Percentiles rank a stretch among this genome's conserved stretches.
Conservation (phyloP, 2,888 invertebrate species). For the Exocentrus adspersus region DNA sequence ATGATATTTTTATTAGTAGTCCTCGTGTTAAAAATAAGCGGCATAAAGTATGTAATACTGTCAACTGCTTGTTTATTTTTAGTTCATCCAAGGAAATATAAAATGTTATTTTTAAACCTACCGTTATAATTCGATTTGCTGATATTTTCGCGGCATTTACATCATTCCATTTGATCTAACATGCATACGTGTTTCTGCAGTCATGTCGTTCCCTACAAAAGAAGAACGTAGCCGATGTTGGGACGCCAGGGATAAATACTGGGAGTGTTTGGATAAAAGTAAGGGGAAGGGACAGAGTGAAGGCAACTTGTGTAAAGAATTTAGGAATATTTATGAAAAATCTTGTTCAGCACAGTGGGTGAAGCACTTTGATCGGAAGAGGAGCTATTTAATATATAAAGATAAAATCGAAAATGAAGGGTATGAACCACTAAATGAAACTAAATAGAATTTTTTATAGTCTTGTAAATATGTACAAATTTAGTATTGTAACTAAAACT, state of each 20-base stretch:
- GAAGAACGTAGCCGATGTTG: constrained; percentile 84
- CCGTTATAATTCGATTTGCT: constrained; percentile 36
- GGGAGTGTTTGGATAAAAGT: constrained; percentile 85
- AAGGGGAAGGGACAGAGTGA: constrained; percentile 68
- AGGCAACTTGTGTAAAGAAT: constrained; percentile 71
- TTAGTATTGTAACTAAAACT: not conserved
- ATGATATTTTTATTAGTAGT: not conserved
- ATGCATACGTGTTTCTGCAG: constrained; percentile 35
- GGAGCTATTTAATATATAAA: constrained; percentile 88
- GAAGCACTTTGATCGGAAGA: constrained; percentile 91
- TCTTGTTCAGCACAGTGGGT: constrained; percentile 89
- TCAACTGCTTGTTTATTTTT: constrained; percentile 33
- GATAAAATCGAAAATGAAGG: constrained; percentile 87
- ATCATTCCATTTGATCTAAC: constrained; percentile 31
- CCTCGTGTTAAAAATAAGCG: not conserved
- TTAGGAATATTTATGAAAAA: constrained; percentile 79
- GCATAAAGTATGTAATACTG: constrained; percentile 17
- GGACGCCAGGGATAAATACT: constrained; percentile 86
- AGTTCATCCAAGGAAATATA: constrained; percentile 26
- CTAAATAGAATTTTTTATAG: constrained; percentile 47
- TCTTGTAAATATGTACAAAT: constrained; percentile 32
- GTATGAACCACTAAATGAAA: constrained; percentile 78
- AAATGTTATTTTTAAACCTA: constrained; percentile 31
- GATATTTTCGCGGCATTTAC: constrained; percentile 38
- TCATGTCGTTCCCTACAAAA: constrained; percentile 85